Evolutionary conservation across 2,113 vertebrate species (phyloP).

Genomic region (Okapia johnstoni): DNA sequence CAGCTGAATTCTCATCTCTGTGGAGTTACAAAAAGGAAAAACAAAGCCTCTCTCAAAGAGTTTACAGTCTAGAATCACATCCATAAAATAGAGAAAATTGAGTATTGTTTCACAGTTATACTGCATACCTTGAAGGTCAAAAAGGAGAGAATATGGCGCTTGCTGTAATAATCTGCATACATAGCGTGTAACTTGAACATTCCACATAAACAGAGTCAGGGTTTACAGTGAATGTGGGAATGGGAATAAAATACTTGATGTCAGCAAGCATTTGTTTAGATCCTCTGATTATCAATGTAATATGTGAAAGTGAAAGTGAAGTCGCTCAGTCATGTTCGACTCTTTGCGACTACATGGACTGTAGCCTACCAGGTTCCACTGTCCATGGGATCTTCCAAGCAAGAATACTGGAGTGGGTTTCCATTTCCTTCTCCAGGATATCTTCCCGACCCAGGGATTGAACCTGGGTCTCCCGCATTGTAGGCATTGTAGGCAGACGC

Average conservation of each 20-base stretch:
- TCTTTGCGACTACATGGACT: too few relatives aligned
- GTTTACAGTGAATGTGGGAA: background rate
- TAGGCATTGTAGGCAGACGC: too few relatives aligned
- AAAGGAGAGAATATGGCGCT: background rate
- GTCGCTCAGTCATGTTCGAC: too few relatives aligned
- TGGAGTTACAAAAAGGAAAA: background rate
- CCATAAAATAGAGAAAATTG: background rate
- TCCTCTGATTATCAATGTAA: background rate
- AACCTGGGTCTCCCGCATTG: too few relatives aligned
- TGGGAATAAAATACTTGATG: background rate
- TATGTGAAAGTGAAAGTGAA: background rate
- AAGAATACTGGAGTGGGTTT: too few relatives aligned
- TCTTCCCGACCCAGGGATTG: too few relatives aligned
- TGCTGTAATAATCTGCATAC: background rate
- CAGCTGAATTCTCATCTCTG: background rate
- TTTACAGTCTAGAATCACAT: background rate
- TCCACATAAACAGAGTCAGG: background rate
- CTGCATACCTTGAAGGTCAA: background rate
- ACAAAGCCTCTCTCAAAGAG: background rate
- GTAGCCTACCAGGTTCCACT: too few relatives aligned
- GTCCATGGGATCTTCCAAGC: too few relatives aligned
- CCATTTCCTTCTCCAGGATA: too few relatives aligned
- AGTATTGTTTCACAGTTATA: background rate
- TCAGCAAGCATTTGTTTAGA: background rate
- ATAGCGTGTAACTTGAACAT: background rate